A percentile compares a stretch with the other conserved stretches of the same genome.
phyloP scores from a whole-genome alignment of 2,888 invertebrate genomes.

The Ectemnius continuus region DNA sequence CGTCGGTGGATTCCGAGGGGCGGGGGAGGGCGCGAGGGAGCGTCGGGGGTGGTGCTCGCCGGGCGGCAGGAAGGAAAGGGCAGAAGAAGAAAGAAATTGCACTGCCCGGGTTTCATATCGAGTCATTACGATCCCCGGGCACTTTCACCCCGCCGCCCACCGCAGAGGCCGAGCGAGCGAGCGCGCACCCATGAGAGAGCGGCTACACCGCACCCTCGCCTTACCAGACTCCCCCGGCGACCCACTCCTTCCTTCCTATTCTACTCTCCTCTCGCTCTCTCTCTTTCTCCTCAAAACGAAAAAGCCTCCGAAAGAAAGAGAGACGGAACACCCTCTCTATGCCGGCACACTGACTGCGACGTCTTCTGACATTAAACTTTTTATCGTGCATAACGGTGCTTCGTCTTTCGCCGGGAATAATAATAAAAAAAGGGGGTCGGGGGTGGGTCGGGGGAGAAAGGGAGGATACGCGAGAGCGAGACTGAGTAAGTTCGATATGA shows the following conservation, averaged over 20 bases:
- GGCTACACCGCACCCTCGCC: slow-evolving; percentile 31
- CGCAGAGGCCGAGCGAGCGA: too few relatives aligned
- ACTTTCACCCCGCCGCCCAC: slow-evolving; percentile 49
- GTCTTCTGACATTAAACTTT: slow-evolving; percentile 72
- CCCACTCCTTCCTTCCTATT: slow-evolving; percentile 21
- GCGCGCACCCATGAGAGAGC: too few relatives aligned
- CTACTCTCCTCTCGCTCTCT: too few relatives aligned
- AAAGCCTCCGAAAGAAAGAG: too few relatives aligned
- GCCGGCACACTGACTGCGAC: slow-evolving; percentile 27
- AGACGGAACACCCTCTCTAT: not conserved
- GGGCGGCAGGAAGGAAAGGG: slow-evolving; percentile 49
- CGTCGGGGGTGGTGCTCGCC: not conserved
- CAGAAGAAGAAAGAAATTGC: slow-evolving; percentile 67
- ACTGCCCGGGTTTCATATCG: slow-evolving; percentile 67
- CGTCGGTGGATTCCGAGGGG: not conserved
- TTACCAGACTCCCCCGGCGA: slow-evolving; percentile 35
- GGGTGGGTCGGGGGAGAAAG: slow-evolving; percentile 10
- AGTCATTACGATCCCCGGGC: slow-evolving; percentile 68
- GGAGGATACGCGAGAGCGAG: not conserved
- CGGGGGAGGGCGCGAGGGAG: not conserved
- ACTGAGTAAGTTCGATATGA: too few relatives aligned
- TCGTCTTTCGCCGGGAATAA: slow-evolving; percentile 60
- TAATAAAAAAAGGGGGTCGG: slow-evolving; percentile 38
- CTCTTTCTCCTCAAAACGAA: slow-evolving; percentile 20
- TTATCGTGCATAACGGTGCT: slow-evolving; percentile 70